A percentile compares a stretch with the other conserved stretches of the same genome.
Evolutionary conservation across 2,888 invertebrate genomes (phyloP).

Genomic region (Drosophila melanocephala): DNA sequence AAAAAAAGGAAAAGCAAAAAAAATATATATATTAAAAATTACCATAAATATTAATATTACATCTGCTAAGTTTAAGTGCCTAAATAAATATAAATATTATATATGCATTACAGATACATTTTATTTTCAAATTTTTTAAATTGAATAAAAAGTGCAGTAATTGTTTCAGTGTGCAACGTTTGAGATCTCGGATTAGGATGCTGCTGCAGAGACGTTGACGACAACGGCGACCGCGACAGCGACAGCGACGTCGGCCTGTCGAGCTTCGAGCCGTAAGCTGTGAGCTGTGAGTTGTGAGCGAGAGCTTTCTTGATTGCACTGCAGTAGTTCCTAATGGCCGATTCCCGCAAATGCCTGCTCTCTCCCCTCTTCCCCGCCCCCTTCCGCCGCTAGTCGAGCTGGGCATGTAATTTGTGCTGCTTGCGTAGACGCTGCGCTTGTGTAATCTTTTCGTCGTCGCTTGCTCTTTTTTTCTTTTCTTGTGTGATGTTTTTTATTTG

Average conservation of each 20-base stretch:
- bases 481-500: constrained; percentile 39
- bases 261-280: constrained; percentile 31
- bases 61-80: background rate
- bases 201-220: constrained; percentile 37
- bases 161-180: constrained; percentile 22
- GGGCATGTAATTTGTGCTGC: constrained; percentile 43
- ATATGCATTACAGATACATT: background rate
- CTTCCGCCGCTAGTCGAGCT: background rate
- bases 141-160: background rate
- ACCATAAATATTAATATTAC: background rate
- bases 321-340: constrained; percentile 67
- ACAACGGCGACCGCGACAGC: constrained; percentile 21
- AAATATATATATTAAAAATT: background rate
- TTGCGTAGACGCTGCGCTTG: constrained; percentile 70
- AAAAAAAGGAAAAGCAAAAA: background rate
- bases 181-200: constrained; percentile 34
- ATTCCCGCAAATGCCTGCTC: constrained; percentile 15
- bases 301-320: constrained; percentile 76
- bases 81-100: background rate
- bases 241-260: constrained; percentile 21
- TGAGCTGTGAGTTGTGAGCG: constrained; percentile 33
- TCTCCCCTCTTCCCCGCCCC: background rate
- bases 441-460: constrained; percentile 64
- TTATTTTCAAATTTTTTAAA: background rate
- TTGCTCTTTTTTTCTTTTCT: constrained; percentile 33